Evolutionary conservation across 37 sponge, comb jelly and placozoan species (phyloP), one percentile per base, ranked within the genome.

Genomic region (Cladorhizidae sp.): DNA sequence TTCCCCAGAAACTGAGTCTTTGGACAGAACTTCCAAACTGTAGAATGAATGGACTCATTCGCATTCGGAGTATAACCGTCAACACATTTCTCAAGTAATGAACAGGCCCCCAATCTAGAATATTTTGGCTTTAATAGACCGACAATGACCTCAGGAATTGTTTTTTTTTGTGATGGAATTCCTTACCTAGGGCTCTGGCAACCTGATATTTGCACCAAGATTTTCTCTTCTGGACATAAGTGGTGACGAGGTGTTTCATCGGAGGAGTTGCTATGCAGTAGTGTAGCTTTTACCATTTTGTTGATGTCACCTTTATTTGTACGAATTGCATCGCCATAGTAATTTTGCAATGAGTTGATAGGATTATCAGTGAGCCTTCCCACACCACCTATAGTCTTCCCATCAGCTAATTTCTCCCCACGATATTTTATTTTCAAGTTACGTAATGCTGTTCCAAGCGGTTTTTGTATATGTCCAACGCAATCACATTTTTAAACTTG

Each of bases 241-340:
- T 71, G 42, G 65, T 83, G 83, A 12, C 50, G 67, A 6, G 83
- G 67, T 28, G 64, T 25, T 8, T 73, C 67, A 74, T 83, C 75
- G 22, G 83, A 50, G 3, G 83, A 83, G 8, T 58, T 73, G 39
- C 9, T 21, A 35, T 83, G 83, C 6, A 62, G 20, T 11, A 72
- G 70, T 18, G 62, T 64, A 22, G 83, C 83, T 37, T 65, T 36
- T 3, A 83, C 74, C 83, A 83, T 83, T n/a, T 33, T 40, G 18
- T 74, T 28, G 12, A 83, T 22, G 33, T 74, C 67, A 1, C 75
- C 75, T n/a, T 22, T 33, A 50, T 83, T 74, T 2, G 26, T 64
- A 64, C 74, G 29, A 11, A 83, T 83, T 3, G 83, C 74, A 8
- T 73, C 55, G 9, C 83, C 83, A 64, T 83, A 83, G 32, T 83